These are phyloP conservation scores for Cheilosia vulpina DNA, from an alignment of 2,888 invertebrate genomes.

Conservation along the genomic window DNA sequence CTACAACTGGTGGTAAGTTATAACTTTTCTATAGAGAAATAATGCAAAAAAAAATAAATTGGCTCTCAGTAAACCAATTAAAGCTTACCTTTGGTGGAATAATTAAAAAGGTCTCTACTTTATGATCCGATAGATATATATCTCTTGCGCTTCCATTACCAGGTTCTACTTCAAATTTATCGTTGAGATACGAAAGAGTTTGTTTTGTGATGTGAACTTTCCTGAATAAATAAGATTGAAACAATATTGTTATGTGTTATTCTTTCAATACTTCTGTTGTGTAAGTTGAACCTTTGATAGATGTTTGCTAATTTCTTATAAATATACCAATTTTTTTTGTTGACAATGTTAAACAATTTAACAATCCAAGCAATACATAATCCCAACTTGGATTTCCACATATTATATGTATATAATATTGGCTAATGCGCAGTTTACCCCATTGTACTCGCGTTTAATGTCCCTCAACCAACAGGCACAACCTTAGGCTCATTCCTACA, in stretches of 20 bases:
- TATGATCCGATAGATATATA: slow-evolving; percentile 93
- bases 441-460: too few species aligned
- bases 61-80: slow-evolving; percentile 5
- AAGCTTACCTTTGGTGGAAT: slow-evolving; percentile 90
- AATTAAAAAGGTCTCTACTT: slow-evolving; percentile 94
- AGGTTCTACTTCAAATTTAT: slow-evolving; percentile 93
- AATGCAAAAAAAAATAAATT: slow-evolving; percentile 1
- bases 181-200: slow-evolving; percentile 91
- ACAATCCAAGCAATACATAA: too few species aligned
- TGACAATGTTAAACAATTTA: too few species aligned
- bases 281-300: background rate
- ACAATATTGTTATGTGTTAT: background rate
- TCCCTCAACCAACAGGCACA: too few species aligned
- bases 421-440: too few species aligned
- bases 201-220: slow-evolving; percentile 95
- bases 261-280: background rate
- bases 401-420: too few species aligned
- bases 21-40: slow-evolving; percentile 50
- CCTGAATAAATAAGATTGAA: slow-evolving; percentile 83
- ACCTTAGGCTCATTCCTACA: too few species aligned
- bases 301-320: too few species aligned
- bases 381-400: too few species aligned
- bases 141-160: slow-evolving; percentile 93
- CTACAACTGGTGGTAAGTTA: slow-evolving; percentile 70
- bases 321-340: too few species aligned